A percentile compares a stretch with the other conserved stretches of the same genome.
Evolutionary conservation across 2,888 invertebrate genomes (phyloP).

Genomic region (Eilema caniola): DNA sequence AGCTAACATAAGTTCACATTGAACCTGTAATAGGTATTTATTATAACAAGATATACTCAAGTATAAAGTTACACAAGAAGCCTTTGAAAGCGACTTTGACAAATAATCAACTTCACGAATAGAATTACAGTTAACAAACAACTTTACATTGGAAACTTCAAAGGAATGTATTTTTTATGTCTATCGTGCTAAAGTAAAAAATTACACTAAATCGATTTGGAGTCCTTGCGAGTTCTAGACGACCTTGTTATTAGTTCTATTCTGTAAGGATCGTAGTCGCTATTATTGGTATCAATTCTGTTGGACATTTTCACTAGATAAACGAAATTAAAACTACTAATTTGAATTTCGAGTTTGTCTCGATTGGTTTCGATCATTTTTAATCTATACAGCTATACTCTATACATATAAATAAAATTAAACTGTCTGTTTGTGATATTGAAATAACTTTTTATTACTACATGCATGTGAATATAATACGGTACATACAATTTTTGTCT

Average conservation of each 20-base stretch:
- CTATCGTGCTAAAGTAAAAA: constrained; percentile 3
- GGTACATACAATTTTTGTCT: too few species aligned
- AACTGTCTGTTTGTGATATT: too few species aligned
- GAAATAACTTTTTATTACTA: too few species aligned
- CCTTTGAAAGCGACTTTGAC: neutral
- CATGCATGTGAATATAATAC: too few species aligned
- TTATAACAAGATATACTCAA: constrained; percentile 10
- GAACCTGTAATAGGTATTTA: too few species aligned
- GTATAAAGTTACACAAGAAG: constrained; percentile 3
- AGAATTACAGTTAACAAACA: constrained; percentile 22
- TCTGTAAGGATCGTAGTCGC: constrained; percentile 34
- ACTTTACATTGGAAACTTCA: constrained; percentile 17
- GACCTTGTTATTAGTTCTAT: constrained; percentile 43
- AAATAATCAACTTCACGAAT: constrained; percentile 11
- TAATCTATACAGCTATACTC: too few species aligned
- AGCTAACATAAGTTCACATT: neutral
- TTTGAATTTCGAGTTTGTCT: too few species aligned
- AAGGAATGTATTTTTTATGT: constrained; percentile 23
- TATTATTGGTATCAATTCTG: too few species aligned
- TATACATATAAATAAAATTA: too few species aligned
- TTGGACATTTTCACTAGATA: too few species aligned
- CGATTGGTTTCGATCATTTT: too few species aligned
- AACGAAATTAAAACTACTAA: too few species aligned
- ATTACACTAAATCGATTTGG: constrained; percentile 19
- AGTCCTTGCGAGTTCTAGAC: constrained; percentile 48